Conservation (phyloP, 1,140 invertebrate species). For the Drosophila saltans region DNA sequence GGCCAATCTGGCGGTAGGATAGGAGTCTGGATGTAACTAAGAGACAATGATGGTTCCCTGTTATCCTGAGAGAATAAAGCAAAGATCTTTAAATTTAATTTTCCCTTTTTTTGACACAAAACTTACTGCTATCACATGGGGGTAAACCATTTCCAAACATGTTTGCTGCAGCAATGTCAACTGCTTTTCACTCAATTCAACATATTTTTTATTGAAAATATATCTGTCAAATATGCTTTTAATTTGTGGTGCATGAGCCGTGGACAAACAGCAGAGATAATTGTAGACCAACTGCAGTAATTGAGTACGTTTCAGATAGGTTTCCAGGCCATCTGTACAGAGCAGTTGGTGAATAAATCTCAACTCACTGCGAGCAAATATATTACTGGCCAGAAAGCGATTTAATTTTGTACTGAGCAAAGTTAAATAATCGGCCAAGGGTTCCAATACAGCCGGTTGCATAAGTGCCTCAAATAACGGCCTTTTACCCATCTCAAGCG, state of each 20-base stretch:
- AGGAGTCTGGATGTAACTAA: slow-evolving; percentile 64
- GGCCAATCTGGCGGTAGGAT: slow-evolving; percentile 76
- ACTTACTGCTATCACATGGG: slow-evolving; percentile 73
- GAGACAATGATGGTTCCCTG: slow-evolving; percentile 63
- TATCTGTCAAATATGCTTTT: slow-evolving; percentile 69
- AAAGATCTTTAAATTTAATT: background rate
- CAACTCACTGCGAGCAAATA: slow-evolving; percentile 75
- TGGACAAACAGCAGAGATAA: slow-evolving; percentile 66
- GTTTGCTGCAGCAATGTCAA: slow-evolving; percentile 60
- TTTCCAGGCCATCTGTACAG: slow-evolving; percentile 57
- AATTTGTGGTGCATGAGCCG: slow-evolving; percentile 63
- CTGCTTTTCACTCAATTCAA: slow-evolving; percentile 49
- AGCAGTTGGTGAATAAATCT: slow-evolving; percentile 70
- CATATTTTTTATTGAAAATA: slow-evolving; percentile 66
- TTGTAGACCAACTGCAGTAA: slow-evolving; percentile 74
- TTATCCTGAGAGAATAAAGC: slow-evolving; percentile 49
- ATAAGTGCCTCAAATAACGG: slow-evolving; percentile 49
- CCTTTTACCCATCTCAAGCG: slow-evolving; percentile 42
- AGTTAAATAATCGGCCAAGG: slow-evolving; percentile 57
- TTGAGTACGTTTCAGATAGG: slow-evolving; percentile 53
- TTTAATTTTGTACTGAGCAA: slow-evolving; percentile 52
- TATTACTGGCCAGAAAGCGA: slow-evolving; percentile 67
- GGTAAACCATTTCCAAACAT: slow-evolving; percentile 69
- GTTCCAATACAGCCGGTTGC: slow-evolving; percentile 58
- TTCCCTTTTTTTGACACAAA: background rate